Conservation (phyloP, 2,888 invertebrate species). For the Drosophila incognita region DNA sequence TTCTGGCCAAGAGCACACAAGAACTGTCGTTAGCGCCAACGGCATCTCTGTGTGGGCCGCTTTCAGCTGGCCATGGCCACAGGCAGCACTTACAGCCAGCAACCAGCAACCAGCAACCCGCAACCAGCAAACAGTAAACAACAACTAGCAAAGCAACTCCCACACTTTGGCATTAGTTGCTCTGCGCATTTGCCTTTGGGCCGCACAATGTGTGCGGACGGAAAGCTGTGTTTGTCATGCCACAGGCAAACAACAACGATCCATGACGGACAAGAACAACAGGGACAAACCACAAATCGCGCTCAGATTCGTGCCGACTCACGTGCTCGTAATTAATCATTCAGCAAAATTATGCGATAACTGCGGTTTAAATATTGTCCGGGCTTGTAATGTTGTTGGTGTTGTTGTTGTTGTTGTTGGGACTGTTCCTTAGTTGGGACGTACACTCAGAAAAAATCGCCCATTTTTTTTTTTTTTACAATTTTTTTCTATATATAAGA, state of each 20-base stretch:
- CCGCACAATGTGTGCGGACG: conserved; percentile 1
- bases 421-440: neutral
- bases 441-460: neutral
- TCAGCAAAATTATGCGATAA: conserved; percentile 34
- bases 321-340: conserved; percentile 49
- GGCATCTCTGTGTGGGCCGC: conserved; percentile 50
- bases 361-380: conserved; percentile 31
- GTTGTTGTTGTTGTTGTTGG: conserved; percentile 1
- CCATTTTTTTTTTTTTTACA: too few species aligned
- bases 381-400: neutral
- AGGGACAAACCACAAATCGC: conserved; percentile 14
- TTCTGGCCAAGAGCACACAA: conserved; percentile 50
- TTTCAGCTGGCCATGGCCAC: conserved; percentile 61
- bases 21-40: conserved; percentile 50
- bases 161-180: conserved; percentile 22
- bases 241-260: conserved; percentile 29
- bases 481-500: neutral
- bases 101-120: conserved; percentile 14
- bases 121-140: conserved; percentile 7
- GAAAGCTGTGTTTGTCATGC: conserved; percentile 38
- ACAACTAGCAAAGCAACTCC: conserved; percentile 35
- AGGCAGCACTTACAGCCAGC: conserved; percentile 16
- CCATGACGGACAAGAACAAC: conserved; percentile 23
- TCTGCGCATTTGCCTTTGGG: conserved; percentile 25
- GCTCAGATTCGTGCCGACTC: conserved; percentile 33